Evolutionary conservation across 2,797 vertebrate genomes (phyloP), one percentile per base, ranked within the genome.

Genomic region (Hoplostethus mediterraneus): DNA sequence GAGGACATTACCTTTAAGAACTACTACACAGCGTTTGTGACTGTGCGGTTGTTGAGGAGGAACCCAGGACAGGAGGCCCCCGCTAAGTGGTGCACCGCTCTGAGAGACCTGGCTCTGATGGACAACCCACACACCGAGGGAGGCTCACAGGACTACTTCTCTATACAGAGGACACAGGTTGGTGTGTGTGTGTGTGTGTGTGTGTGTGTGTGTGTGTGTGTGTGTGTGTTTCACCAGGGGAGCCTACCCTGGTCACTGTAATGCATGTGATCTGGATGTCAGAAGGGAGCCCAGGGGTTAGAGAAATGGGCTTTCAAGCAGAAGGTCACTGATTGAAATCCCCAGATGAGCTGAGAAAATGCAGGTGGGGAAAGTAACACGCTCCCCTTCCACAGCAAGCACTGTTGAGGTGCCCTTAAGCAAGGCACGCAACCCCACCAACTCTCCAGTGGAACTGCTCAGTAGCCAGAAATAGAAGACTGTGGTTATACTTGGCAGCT

Each of bases 1-100:
- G 93, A 97, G 80, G 95, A 96, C 60, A 95, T 99, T 82, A 90
- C 91, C 38, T 99, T 99, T 89, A 97, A 94, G 92, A 99, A 99
- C 86, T 96, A 93, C 93, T 99, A 99, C 92, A 97, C 97, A 0
- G 98, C 97, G 1, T 97, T 94, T 49, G 48, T 99, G 87, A 97
- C 91, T 0, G 86, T 99, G 73, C 95, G 96, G 2, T 67, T 97
- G 83, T 89, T 95, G 89, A 91, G 85, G 77, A 90, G 75, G 74
- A 64, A 85, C 3, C 6, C 71, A 0, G 86, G 60, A 2, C 83
- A 83, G 56, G 91, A 91, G 0, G 87, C 86, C 4, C 56, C 92
- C 0, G 76, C 92, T 4, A 95, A 93, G 69, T 98, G 97, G 98
- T 82, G 92, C 84, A 98, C 21, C 97, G 97, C 96, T 40, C 72